These are phyloP conservation scores for Ciconia boyciana DNA, from an alignment of 2,113 vertebrate genomes.

Conservation along the genomic window DNA sequence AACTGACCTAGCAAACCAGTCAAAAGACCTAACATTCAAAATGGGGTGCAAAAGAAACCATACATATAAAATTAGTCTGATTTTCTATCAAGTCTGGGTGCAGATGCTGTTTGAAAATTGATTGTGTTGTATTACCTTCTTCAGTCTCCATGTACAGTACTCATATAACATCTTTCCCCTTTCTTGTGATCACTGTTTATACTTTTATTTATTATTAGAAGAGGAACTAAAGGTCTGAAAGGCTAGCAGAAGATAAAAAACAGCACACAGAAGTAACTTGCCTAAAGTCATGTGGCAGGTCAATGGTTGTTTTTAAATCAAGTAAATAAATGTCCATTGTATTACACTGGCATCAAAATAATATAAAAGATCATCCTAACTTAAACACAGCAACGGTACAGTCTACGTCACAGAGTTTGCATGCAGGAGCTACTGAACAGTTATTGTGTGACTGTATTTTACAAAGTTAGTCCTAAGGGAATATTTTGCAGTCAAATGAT, in stretches of 20 bases:
- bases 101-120: neutral
- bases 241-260: neutral
- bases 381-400: neutral
- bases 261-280: neutral
- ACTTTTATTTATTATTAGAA: neutral
- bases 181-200: neutral
- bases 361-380: neutral
- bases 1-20: neutral
- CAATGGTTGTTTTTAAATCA: neutral
- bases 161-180: neutral
- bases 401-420: neutral
- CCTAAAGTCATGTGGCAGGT: neutral
- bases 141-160: neutral
- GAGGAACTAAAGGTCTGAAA: neutral
- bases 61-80: neutral
- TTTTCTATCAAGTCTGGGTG: neutral
- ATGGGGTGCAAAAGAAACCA: neutral
- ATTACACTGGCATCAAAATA: neutral
- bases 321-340: neutral
- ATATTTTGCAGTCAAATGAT: slow-evolving; percentile 8
- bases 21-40: neutral
- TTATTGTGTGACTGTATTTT: neutral
- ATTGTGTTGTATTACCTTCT: neutral
- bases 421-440: neutral
- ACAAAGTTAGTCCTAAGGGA: slow-evolving; percentile 1